These are phyloP conservation scores for Mesembrinibis cayennensis DNA, from an alignment of 2,113 vertebrate species.

Conservation along the genomic window DNA sequence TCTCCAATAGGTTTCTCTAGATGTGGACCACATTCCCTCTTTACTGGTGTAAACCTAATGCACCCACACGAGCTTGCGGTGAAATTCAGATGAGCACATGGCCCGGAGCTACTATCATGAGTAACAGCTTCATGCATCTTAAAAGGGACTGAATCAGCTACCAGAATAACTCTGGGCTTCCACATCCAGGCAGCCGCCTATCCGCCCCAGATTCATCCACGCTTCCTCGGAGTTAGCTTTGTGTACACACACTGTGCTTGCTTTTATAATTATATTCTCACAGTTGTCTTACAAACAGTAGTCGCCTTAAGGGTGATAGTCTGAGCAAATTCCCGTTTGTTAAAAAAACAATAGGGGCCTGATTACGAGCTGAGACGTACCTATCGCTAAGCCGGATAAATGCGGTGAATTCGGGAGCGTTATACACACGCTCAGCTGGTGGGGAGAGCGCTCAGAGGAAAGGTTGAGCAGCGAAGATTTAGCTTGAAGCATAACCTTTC, in stretches of 20 bases:
- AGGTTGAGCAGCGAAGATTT: neutral
- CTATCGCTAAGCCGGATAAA: neutral
- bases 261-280: neutral
- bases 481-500: neutral
- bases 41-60: neutral
- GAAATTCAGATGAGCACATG: neutral
- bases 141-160: neutral
- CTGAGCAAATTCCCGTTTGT: neutral
- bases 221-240: neutral
- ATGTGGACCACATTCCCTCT: neutral
- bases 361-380: neutral
- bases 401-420: fast-evolving
- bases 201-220: neutral
- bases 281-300: neutral
- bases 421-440: fast-evolving
- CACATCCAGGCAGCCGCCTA: neutral
- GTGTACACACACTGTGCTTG: neutral
- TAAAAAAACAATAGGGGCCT: neutral
- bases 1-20: neutral
- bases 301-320: neutral
- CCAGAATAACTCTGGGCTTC: constrained; percentile 3
- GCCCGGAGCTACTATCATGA: neutral
- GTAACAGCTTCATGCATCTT: neutral
- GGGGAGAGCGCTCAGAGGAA: neutral
- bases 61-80: neutral